A percentile compares a stretch with the other conserved stretches of the same genome.
These are phyloP conservation scores for Ophion slaviceki DNA, from an alignment of 2,888 invertebrate species.

Conservation along the genomic window DNA sequence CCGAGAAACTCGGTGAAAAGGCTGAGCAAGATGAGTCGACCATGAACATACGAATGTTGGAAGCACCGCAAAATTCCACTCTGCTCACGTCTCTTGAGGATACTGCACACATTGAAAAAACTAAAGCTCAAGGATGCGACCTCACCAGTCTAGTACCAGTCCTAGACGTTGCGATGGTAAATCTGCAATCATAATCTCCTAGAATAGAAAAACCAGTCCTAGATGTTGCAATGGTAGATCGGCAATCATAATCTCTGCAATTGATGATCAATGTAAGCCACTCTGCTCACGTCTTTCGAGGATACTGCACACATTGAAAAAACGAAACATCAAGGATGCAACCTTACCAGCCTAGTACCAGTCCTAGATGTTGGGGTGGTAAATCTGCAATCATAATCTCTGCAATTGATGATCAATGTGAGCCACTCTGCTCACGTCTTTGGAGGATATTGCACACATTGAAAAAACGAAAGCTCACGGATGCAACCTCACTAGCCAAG, in stretches of 20 bases:
- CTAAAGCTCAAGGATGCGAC: background rate
- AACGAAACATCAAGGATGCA: background rate
- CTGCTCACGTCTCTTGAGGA: background rate
- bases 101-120: constrained; percentile 4
- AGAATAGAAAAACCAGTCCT: too few relatives aligned
- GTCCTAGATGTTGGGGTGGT: too few relatives aligned
- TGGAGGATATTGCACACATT: background rate
- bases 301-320: background rate
- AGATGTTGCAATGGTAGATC: too few relatives aligned
- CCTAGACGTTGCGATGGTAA: background rate
- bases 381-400: too few relatives aligned
- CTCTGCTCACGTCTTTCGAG: background rate
- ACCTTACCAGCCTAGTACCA: background rate
- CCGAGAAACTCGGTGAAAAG: constrained; percentile 47
- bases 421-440: background rate
- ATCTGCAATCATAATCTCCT: too few relatives aligned
- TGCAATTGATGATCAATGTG: too few relatives aligned
- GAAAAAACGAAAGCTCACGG: background rate
- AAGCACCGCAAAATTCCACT: constrained; percentile 1
- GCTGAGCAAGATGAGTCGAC: constrained; percentile 29
- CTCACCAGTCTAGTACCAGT: background rate
- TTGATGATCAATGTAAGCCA: background rate
- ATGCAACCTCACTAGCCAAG: background rate
- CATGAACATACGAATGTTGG: background rate
- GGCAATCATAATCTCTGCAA: too few relatives aligned